A percentile compares a stretch with the other conserved stretches of the same genome.
These are phyloP conservation scores for Amphiura filiformis DNA, from an alignment of 35 echinoderm and acorn worm genomes.

Conservation along the genomic window DNA sequence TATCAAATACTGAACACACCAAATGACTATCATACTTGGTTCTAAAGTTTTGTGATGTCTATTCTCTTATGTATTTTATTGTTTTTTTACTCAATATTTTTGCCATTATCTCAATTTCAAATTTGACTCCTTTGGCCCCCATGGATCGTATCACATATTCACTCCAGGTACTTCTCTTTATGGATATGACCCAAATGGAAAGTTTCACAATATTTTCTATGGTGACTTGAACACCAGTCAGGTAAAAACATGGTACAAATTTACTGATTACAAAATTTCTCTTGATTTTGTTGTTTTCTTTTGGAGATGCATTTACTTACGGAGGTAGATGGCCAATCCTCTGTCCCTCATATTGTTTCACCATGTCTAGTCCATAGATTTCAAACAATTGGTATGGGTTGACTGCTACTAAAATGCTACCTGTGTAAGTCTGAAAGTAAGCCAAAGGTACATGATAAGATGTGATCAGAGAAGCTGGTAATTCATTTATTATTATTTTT, in stretches of 20 bases:
- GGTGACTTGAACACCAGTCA: too few relatives aligned
- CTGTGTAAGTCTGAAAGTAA: constrained; percentile 82
- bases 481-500: not conserved
- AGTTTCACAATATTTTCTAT: too few relatives aligned
- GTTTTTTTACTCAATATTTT: too few relatives aligned
- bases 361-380: constrained; percentile 85
- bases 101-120: too few relatives aligned
- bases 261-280: too few relatives aligned
- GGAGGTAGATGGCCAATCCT: constrained; percentile 74
- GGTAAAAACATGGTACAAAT: too few relatives aligned
- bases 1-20: too few relatives aligned
- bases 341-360: constrained; percentile 82
- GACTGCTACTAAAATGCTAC: constrained; percentile 91
- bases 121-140: too few relatives aligned
- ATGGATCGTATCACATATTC: too few relatives aligned
- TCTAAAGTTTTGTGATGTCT: too few relatives aligned
- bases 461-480: not conserved
- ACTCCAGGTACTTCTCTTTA: not conserved
- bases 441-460: not conserved
- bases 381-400: constrained; percentile 96
- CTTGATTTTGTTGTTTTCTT: not conserved
- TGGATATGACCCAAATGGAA: not conserved
- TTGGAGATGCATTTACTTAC: constrained; percentile 80
- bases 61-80: too few relatives aligned
- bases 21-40: too few relatives aligned